Base-by-base conservation (phyloP, 2,888 invertebrate species). In the Anarsia innoxiella region DNA sequence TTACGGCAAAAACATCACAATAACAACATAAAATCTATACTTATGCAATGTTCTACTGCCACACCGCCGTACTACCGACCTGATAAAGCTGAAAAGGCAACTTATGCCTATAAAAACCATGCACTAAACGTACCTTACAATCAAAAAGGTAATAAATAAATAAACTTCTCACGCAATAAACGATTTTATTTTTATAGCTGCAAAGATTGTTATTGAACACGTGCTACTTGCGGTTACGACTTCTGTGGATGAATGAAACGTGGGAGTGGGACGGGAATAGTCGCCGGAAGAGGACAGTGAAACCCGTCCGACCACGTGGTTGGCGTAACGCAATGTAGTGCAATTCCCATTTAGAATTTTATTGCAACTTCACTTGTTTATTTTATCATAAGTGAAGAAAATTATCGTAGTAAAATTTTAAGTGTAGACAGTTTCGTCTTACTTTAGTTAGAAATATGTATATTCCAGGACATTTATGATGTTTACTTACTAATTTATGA, bases 31-130 rank as follows among this genome's bases (percentile, higher is more conserved):
- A 83, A 84, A 77, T 67, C 78, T 75, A 82, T 82, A 82, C 77
- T 80, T 80, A 84, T 83, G 82, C 83, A 80, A 80, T 82, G 82
- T 74, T 77, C 82, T 71, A 82, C 73, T 79, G 77, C 77, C 83
- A 71, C 80, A 83, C 84, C 74, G 76, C 65, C 78, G 73, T 73
- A 79, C 80, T 66, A 65, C 68, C 76, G 74, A 78, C 84, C 83
- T 83, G 85, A 84, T 84, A 84, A 84, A 86, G 82, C 85, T 83
- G 84, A 84, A 85, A 85, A 84, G 84, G 80, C 83, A 80, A 77
- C 75, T 83, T 75, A 76, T 75, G 79, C 82, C 78, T 79, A 80
- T 80, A 86, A 86, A 87, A 84, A 79, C 78, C 82, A 79, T 80
- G 83, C 85, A 79, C 84, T 85, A 86, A 85, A 84, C 79, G 68